Evolutionary conservation across 2,888 invertebrate genomes (phyloP).

Genomic region (Tolmerus cingulatus): DNA sequence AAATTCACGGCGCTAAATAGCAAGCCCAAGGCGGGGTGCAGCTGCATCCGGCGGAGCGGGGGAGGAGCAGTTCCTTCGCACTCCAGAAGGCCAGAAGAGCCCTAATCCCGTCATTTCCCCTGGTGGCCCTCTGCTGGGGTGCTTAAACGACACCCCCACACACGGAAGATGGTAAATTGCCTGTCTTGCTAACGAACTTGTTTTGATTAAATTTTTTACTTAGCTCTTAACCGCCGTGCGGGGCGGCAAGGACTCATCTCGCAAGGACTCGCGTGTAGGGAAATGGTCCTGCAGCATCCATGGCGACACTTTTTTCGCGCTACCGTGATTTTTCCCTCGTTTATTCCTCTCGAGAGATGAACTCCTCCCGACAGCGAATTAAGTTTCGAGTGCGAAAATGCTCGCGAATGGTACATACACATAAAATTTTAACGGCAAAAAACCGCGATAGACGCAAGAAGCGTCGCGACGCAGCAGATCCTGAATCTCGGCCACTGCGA

Average conservation of each 20-base stretch:
- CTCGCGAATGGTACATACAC: not conserved
- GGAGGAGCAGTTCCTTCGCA: not conserved
- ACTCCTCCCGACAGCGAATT: slow-evolving; percentile 37
- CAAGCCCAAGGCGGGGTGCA: not conserved
- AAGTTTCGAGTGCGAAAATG: slow-evolving; percentile 30
- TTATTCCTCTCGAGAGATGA: slow-evolving; percentile 37
- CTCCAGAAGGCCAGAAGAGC: not conserved
- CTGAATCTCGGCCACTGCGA: not conserved
- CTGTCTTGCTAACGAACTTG: slow-evolving; percentile 52
- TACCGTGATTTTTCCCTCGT: slow-evolving; percentile 1
- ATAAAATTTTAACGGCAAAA: slow-evolving; percentile 26
- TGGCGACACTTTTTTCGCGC: not conserved
- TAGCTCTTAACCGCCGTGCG: slow-evolving; percentile 5
- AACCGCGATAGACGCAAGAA: not conserved
- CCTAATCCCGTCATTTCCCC: slow-evolving; percentile 1
- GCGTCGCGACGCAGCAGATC: not conserved
- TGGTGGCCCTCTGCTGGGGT: not conserved
- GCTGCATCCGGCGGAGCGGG: not conserved
- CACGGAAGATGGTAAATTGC: slow-evolving; percentile 32
- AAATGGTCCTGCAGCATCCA: not conserved
- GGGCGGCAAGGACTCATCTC: not conserved
- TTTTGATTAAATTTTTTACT: slow-evolving; percentile 52
- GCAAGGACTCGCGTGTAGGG: not conserved
- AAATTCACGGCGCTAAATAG: not conserved
- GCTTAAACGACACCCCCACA: not conserved